Evolutionary conservation across 2,888 invertebrate genomes (phyloP).

Genomic region (Phragmatobia fuliginosa): DNA sequence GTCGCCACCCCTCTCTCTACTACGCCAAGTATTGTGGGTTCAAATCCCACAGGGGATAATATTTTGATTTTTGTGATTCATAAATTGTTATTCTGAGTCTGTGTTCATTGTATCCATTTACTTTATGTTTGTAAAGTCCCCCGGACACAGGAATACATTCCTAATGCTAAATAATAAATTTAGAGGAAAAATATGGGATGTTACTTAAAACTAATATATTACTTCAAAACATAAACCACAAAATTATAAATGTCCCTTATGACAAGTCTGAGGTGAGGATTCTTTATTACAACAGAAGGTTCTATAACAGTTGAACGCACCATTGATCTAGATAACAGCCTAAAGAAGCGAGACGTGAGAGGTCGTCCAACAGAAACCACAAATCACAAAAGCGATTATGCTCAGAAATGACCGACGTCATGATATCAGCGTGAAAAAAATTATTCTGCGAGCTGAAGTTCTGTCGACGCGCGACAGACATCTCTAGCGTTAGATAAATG

Average conservation of each 20-base stretch:
- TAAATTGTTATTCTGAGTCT: too few species aligned
- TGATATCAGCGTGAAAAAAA: constrained; percentile 23
- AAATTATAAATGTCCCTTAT: neutral
- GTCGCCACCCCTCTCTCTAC: too few species aligned
- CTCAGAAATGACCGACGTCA: constrained; percentile 13
- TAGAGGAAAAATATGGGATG: neutral
- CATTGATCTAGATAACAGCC: constrained; percentile 15
- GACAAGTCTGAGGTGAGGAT: neutral
- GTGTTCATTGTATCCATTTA: too few species aligned
- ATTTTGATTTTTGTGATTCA: too few species aligned
- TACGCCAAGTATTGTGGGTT: too few species aligned
- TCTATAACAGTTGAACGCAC: neutral
- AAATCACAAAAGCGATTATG: constrained; percentile 22
- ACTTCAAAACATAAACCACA: neutral
- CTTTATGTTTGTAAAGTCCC: too few species aligned
- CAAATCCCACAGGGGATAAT: too few species aligned
- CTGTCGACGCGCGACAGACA: constrained; percentile 54
- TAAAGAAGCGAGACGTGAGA: constrained; percentile 3
- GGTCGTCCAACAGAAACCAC: constrained; percentile 9
- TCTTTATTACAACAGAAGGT: neutral
- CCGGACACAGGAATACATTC: too few species aligned
- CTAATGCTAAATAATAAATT: too few species aligned
- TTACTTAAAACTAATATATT: neutral
- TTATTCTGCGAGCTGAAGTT: constrained; percentile 39
- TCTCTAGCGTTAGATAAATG: constrained; percentile 53